Evolutionary conservation across 2,888 invertebrate genomes (phyloP), one percentile per base, ranked within the genome.

Genomic region (Geophilus truncorum): DNA sequence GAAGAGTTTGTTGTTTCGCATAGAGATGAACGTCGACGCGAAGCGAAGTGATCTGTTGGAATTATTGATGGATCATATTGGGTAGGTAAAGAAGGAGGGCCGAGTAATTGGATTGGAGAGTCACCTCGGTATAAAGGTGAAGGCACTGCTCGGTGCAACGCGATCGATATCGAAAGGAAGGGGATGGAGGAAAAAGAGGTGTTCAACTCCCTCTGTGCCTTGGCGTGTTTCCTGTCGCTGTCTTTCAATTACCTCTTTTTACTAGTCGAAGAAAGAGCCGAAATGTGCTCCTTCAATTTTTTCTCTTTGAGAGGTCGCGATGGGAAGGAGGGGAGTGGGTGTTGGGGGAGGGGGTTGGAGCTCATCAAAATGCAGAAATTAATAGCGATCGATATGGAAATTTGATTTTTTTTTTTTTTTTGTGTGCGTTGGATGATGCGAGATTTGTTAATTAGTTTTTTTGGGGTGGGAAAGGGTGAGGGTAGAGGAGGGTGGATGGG

Each of bases 21-120:
- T 51, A 1, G 18, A 51, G 51, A 51, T 70, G 45, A 28, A 70
- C n/a, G n/a, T n/a, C n/a, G 21, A 12, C 10, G 18, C 10, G 57
- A 28, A 70, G 25, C 28, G 70, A 70, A 70, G 70, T 70, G 70
- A 70, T 70, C 70, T 28, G 70, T 10, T 70, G 28, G 70, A 70
- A 70, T 70, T 70, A 70, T 70, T 70, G 70, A 70, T 70, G 70
- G 70, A 70, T 70, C 70, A 70, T 70, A 23, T 70, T 70, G 28
- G 25, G 28, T 70, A 70, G 25, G 70, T 70, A 70, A 70, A 70
- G 70, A 70, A 70, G 70, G 70, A 28, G 23, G 23, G 70, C 25
- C 70, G 70, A 70, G 70, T 70, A 70, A 70, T 70, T 70, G 70
- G 70, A 70, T 70, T 70, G 70, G 70, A 70, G 70, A 70, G 25